Conservation (phyloP, 2,888 invertebrate genomes). For the Priocnemis perturbator region DNA sequence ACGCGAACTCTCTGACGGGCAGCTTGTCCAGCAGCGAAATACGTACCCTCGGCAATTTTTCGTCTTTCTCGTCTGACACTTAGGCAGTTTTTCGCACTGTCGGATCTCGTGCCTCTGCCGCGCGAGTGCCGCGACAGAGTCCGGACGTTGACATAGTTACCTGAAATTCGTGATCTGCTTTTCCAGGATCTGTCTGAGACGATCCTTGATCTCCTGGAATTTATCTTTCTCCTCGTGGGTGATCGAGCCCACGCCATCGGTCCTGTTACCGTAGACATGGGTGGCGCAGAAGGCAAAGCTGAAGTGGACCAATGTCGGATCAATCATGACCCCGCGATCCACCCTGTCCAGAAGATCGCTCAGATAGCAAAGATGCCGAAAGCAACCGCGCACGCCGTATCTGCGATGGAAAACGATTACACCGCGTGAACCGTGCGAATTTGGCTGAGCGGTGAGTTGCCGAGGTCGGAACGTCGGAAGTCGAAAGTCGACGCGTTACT, state of each 20-base stretch:
- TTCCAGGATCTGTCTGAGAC: constrained; percentile 93
- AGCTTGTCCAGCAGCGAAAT: too few relatives aligned
- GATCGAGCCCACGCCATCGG: constrained; percentile 99
- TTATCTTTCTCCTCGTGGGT: constrained; percentile 98
- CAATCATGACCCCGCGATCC: constrained; percentile 95
- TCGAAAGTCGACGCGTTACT: too few relatives aligned
- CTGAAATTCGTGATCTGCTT: constrained; percentile 99
- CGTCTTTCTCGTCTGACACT: too few relatives aligned
- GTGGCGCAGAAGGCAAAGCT: constrained; percentile 99
- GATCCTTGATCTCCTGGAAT: constrained; percentile 97
- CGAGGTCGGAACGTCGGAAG: too few relatives aligned
- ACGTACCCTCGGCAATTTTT: too few relatives aligned
- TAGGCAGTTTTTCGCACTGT: too few relatives aligned
- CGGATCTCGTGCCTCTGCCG: too few relatives aligned
- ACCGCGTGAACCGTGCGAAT: not conserved
- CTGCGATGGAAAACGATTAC: constrained; percentile 64
- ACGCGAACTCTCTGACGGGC: too few relatives aligned
- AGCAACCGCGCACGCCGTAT: constrained; percentile 98
- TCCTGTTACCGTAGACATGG: constrained; percentile 99
- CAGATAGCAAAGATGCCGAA: constrained; percentile 96
- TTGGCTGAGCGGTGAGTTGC: too few relatives aligned
- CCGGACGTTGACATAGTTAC: constrained; percentile 73
- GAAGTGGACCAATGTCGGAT: constrained; percentile 98
- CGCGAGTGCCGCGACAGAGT: too few relatives aligned
- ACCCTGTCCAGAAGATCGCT: constrained; percentile 96